These are phyloP conservation scores for Cephus spinipes DNA, from an alignment of 2,888 invertebrate genomes.

Conservation along the genomic window DNA sequence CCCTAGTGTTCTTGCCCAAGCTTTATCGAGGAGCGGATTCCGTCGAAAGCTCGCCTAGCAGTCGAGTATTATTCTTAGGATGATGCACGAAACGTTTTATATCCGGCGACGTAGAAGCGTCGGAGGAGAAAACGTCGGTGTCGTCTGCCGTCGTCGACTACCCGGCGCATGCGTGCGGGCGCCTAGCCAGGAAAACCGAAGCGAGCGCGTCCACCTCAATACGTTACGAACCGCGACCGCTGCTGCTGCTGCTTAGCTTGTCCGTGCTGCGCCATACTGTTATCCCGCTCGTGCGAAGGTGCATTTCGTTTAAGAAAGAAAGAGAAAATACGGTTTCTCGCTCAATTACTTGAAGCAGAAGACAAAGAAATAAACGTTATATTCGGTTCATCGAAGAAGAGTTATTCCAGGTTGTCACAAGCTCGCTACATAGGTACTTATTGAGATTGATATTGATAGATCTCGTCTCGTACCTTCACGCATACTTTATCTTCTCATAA, in stretches of 20 bases:
- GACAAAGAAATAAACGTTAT: not conserved
- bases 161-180: slow-evolving; percentile 60
- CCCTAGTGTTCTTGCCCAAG: not conserved
- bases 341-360: not conserved
- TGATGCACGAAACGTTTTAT: slow-evolving; percentile 35
- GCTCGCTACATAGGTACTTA: slow-evolving; percentile 22
- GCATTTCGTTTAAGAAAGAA: slow-evolving; percentile 2
- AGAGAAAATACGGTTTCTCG: slow-evolving; percentile 3
- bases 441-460: not conserved
- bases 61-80: slow-evolving; percentile 56
- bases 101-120: slow-evolving; percentile 31
- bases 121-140: not conserved
- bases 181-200: slow-evolving; percentile 41
- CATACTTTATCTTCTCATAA: not conserved
- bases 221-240: slow-evolving; percentile 67
- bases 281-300: slow-evolving; percentile 29
- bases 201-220: slow-evolving; percentile 49
- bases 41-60: not conserved
- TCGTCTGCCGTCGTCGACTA: slow-evolving; percentile 20
- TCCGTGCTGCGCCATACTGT: slow-evolving; percentile 64
- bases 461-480: not conserved
- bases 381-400: slow-evolving; percentile 11
- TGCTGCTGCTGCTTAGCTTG: slow-evolving; percentile 70
- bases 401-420: slow-evolving; percentile 18
- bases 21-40: not conserved